Evolutionary conservation across 2,113 vertebrate genomes (phyloP).

Genomic region (Bungarus multicinctus): DNA sequence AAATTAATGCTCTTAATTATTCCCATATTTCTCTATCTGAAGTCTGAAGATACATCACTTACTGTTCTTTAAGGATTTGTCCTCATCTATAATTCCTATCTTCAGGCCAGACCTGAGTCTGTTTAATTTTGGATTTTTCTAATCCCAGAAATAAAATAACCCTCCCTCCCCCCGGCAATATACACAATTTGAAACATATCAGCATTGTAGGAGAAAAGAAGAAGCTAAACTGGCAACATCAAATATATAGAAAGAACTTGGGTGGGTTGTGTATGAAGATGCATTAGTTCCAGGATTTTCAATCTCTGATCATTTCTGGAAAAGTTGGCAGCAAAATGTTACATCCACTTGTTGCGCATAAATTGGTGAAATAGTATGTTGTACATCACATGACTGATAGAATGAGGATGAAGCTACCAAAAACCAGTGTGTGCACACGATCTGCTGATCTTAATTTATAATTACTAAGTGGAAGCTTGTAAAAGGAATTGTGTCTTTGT

Average conservation of each 20-base stretch:
- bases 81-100: no score
- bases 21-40: no score
- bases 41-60: no score
- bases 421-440: not conserved
- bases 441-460: not conserved
- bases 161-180: no score
- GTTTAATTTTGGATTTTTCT: no score
- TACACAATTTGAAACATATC: not conserved
- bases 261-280: not conserved
- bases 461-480: not conserved
- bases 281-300: not conserved
- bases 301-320: rapidly evolving
- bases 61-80: no score
- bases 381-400: not conserved
- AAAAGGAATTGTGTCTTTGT: not conserved
- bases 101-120: no score
- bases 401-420: not conserved
- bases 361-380: slow-evolving; percentile 3
- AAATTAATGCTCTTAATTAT: no score
- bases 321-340: rapidly evolving
- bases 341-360: not conserved
- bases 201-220: not conserved
- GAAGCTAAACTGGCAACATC: slow-evolving; percentile 28
- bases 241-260: not conserved
- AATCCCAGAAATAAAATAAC: not conserved